These are phyloP conservation scores for Andrena flavipes DNA, from an alignment of 2,888 invertebrate genomes.

Conservation along the genomic window DNA sequence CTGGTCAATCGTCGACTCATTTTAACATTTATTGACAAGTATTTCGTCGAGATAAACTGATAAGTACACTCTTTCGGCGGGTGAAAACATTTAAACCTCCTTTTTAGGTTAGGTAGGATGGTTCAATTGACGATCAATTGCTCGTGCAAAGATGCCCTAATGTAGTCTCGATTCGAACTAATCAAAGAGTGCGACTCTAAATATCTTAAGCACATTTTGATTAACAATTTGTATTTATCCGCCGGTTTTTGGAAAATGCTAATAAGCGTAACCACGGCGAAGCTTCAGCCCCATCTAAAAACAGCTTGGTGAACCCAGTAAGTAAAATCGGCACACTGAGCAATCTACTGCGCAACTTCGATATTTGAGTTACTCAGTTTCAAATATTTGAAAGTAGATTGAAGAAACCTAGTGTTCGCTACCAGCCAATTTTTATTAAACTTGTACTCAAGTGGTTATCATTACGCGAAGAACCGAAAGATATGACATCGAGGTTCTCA, in stretches of 20 bases:
- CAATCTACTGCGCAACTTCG: constrained; percentile 8
- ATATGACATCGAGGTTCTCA: constrained; percentile 37
- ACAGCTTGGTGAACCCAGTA: no score
- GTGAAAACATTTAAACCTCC: not conserved
- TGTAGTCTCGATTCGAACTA: not conserved
- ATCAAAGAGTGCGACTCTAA: not conserved
- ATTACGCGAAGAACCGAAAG: constrained; percentile 35
- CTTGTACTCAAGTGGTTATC: not conserved
- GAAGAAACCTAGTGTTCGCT: not conserved
- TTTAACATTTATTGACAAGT: not conserved
- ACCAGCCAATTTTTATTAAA: not conserved
- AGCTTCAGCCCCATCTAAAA: not conserved
- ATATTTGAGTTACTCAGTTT: not conserved
- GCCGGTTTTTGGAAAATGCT: not conserved
- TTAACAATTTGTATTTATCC: no score
- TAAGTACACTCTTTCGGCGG: not conserved
- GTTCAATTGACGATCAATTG: not conserved
- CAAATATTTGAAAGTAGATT: not conserved
- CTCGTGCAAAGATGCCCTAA: not conserved
- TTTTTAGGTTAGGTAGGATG: constrained; percentile 26
- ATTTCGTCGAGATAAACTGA: not conserved
- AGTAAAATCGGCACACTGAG: not conserved
- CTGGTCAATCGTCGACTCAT: constrained; percentile 74
- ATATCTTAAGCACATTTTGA: not conserved
- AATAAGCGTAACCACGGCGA: not conserved